These are phyloP conservation scores for Pelodiscus sinensis DNA, from an alignment of 2,113 vertebrate species.

Conservation along the genomic window DNA sequence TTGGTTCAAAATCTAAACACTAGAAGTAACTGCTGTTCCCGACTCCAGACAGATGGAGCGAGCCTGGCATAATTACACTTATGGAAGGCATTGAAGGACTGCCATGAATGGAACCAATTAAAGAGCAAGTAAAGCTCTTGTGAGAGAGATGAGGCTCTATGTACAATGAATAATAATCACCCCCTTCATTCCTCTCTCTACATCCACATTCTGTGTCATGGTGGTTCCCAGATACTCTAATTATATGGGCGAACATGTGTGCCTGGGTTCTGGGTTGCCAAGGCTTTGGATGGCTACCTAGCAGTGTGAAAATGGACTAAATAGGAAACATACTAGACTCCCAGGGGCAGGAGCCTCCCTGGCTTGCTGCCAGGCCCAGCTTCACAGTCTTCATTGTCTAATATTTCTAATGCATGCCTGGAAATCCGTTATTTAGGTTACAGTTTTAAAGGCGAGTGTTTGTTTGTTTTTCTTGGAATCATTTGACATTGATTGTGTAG, in stretches of 20 bases:
- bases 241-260: not conserved
- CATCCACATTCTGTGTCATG: not conserved
- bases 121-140: slow-evolving; percentile 36
- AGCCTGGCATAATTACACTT: slow-evolving; percentile 87
- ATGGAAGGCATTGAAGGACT: slow-evolving; percentile 68
- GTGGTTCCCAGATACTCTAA: not conserved
- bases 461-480: not conserved
- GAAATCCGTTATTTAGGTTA: slow-evolving; percentile 76
- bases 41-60: slow-evolving; percentile 80
- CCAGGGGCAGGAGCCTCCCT: not conserved
- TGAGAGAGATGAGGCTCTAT: not conserved
- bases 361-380: slow-evolving; percentile 69
- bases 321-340: slow-evolving; percentile 17
- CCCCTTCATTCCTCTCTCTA: not conserved
- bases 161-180: not conserved
- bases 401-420: slow-evolving; percentile 67
- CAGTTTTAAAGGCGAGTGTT: slow-evolving; percentile 29
- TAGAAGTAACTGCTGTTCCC: slow-evolving; percentile 70
- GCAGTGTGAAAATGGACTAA: slow-evolving; percentile 34
- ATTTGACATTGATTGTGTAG: not conserved
- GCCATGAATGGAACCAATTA: slow-evolving; percentile 72
- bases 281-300: slow-evolving; percentile 18
- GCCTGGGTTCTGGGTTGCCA: slow-evolving; percentile 40
- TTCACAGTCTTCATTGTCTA: slow-evolving; percentile 65
- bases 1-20: slow-evolving; percentile 63